phyloP scores from a whole-genome alignment of 2,113 vertebrate species.

The Agelaius tricolor region DNA sequence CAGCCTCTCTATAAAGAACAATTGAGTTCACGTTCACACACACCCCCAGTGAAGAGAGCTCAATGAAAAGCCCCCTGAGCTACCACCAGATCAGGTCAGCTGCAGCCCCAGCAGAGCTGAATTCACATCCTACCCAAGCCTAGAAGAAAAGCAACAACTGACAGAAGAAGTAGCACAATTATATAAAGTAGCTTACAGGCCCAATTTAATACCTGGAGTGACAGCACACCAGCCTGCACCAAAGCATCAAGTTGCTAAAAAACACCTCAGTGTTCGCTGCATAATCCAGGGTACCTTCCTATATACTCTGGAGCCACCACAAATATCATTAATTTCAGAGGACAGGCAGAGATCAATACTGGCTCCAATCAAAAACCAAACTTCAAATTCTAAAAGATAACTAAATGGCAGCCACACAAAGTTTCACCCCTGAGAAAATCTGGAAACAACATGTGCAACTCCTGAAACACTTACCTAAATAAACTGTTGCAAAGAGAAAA shows the following conservation, averaged over 20 bases:
- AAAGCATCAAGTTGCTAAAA: not conserved
- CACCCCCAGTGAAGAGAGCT: not conserved
- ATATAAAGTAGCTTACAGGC: not conserved
- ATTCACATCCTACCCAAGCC: not conserved
- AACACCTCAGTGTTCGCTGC: not conserved
- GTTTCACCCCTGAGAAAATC: not conserved
- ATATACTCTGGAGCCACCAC: not conserved
- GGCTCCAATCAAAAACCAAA: not conserved
- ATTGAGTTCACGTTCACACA: accelerated
- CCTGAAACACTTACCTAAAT: not conserved
- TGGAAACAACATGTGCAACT: not conserved
- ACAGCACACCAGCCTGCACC: not conserved
- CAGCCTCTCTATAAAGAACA: not conserved
- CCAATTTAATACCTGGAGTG: accelerated
- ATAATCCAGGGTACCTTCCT: not conserved
- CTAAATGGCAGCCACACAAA: not conserved
- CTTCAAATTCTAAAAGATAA: not conserved
- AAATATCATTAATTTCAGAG: not conserved
- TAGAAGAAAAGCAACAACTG: not conserved
- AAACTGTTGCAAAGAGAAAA: not conserved
- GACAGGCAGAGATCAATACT: not conserved
- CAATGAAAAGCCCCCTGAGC: not conserved
- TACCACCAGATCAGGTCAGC: not conserved
- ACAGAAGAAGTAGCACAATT: not conserved
- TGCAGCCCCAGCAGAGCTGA: not conserved